phyloP scores from a whole-genome alignment of 1,140 invertebrate species.

The Cheumatopsyche charites region DNA sequence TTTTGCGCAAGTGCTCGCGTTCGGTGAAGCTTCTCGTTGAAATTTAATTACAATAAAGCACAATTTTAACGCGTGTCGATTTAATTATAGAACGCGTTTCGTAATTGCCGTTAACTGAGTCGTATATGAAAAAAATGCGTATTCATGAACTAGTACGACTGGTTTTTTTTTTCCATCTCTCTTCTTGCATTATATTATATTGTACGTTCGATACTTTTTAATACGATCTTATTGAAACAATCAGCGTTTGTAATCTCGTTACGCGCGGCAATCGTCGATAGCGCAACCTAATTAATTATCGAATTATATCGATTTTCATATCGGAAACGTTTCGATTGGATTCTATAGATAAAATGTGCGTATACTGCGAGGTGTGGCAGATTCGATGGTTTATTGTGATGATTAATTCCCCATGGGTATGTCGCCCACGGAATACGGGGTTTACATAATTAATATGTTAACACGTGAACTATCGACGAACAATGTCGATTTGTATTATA shows the following conservation, averaged over 20 bases:
- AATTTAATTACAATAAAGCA: too few species aligned
- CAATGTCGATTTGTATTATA: constrained; percentile 17
- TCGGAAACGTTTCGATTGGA: neutral
- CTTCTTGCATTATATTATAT: too few species aligned
- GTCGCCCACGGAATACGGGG: constrained; percentile 14
- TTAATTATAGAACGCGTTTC: neutral
- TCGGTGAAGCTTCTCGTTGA: too few species aligned
- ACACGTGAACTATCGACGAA: constrained; percentile 29
- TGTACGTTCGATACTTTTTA: constrained; percentile 1
- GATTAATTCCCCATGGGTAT: constrained; percentile 28
- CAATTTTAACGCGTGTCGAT: too few species aligned
- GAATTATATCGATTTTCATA: neutral
- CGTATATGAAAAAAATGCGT: neutral
- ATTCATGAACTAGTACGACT: constrained; percentile 8
- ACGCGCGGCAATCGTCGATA: constrained; percentile 23
- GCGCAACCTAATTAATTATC: constrained; percentile 27
- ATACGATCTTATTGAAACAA: constrained; percentile 34
- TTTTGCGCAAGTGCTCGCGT: too few species aligned
- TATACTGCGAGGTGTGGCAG: neutral
- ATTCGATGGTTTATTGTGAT: constrained; percentile 11
- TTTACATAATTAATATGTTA: constrained; percentile 36
- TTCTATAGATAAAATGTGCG: too few species aligned
- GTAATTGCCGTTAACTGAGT: constrained; percentile 12
- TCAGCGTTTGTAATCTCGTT: constrained; percentile 27
- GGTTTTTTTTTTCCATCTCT: constrained; percentile 6